A percentile compares a stretch with the other conserved stretches of the same genome.
Conservation (phyloP, 2,888 invertebrate species). For the Rotaria sp. region DNA sequence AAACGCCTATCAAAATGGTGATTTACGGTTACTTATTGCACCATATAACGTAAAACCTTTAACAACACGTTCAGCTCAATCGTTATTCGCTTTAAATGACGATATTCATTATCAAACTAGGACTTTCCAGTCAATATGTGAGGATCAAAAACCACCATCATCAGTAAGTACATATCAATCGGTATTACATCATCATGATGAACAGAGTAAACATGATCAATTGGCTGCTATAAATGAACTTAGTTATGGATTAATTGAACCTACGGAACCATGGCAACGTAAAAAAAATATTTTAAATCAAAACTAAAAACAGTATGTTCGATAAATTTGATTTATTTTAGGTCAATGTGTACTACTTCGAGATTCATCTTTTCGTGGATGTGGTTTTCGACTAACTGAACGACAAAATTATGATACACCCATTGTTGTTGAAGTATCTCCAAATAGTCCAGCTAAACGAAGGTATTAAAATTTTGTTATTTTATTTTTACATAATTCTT, state of each 20-base stretch:
- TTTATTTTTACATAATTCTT: no score
- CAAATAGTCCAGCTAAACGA: constrained; percentile 11
- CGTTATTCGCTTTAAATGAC: not conserved
- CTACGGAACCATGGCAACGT: not conserved
- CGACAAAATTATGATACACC: not conserved
- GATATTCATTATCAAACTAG: not conserved
- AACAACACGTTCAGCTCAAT: not conserved
- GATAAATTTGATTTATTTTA: not conserved
- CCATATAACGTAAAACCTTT: not conserved
- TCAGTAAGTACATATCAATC: not conserved
- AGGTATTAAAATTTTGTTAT: not conserved
- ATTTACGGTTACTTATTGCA: not conserved
- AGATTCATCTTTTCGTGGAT: not conserved
- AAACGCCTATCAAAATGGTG: not conserved
- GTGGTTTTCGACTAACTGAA: not conserved
- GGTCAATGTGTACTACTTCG: not conserved
- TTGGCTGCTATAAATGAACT: not conserved
- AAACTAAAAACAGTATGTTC: no score
- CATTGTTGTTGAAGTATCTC: not conserved
- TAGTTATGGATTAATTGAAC: not conserved
- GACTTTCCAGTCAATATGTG: not conserved
- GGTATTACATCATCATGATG: no score
- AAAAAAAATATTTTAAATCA: not conserved
- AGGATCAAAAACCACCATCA: not conserved
- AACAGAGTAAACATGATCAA: not conserved